Evolutionary conservation across 2,888 invertebrate species (phyloP), one percentile per base, ranked within the genome.

Genomic region (Eupithecia inturbata): DNA sequence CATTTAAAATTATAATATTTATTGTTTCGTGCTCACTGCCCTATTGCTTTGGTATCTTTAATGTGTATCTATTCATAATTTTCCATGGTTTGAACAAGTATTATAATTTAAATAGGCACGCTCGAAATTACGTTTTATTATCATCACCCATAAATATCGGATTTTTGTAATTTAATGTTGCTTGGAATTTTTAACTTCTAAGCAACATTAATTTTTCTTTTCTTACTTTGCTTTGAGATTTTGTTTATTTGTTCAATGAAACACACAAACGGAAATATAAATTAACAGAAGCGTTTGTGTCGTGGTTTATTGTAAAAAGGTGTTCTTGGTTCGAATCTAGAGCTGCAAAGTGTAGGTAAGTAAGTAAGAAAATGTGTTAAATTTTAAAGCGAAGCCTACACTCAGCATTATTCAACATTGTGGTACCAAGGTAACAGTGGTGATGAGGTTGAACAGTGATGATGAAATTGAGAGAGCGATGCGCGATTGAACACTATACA

Each of bases 1-100:
- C 4, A n/a, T n/a, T n/a, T 63, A 82, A 83, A 82, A 83, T 82
- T 81, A 83, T 81, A 83, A 85, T 85, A 82, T 84, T 83, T 82
- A 82, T 82, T 75, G 62, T 63, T 78, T 78, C 79, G 76, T 82
- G 82, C 72, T 80, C 73, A 78, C 79, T 77, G 68, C 74, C 70
- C 77, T 78, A 74, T 49, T 77, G 74, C 77, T 14, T 75, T 57
- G 68, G 73, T 83, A 82, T 83, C 80, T 82, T 79, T 77, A 79
- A 77, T 79, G 77, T 79, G 75, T 82, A 83, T 82, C 81, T 83
- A 80, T 81, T 79, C 76, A 78, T 80, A 80, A 74, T 80, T 74
- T 83, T 81, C 79, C 79, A 75, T 80, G 70, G 78, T 80, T 79
- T 80, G 77, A 75, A 79, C 78, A 79, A 80, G 76, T 79, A 75